Evolutionary conservation across 1,140 invertebrate genomes (phyloP).

Genomic region (Meloidogyne floridensis): DNA sequence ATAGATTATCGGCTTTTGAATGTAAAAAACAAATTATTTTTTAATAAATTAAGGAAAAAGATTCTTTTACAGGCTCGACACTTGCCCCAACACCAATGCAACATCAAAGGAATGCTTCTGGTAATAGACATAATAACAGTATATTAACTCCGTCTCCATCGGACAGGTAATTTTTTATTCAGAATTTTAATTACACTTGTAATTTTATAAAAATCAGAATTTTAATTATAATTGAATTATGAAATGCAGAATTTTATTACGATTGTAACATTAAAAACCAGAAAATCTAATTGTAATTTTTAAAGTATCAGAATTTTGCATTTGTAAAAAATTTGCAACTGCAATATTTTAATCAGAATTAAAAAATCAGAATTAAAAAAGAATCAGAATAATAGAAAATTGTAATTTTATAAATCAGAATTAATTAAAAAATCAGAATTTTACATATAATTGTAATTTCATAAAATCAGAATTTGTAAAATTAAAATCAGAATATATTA

Average conservation of each 20-base stretch:
- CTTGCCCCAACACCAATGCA: background rate
- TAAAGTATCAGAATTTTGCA: too few relatives aligned
- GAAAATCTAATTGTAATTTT: too few relatives aligned
- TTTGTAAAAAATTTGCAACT: too few relatives aligned
- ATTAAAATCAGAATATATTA: background rate
- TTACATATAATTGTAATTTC: background rate
- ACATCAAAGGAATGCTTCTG: background rate
- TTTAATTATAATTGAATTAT: conserved; percentile 6
- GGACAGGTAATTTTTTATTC: conserved; percentile 42
- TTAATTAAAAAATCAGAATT: too few relatives aligned
- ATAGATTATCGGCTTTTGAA: too few relatives aligned
- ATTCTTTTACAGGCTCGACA: too few relatives aligned
- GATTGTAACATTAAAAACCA: background rate
- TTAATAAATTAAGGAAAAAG: too few relatives aligned
- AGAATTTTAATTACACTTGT: conserved; percentile 1
- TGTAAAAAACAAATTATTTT: too few relatives aligned
- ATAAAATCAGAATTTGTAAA: conserved; percentile 4
- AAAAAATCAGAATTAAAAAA: too few relatives aligned
- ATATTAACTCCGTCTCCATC: conserved; percentile 49
- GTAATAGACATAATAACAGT: conserved; percentile 24
- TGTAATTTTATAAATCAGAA: background rate
- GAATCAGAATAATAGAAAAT: too few relatives aligned
- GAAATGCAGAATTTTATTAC: background rate
- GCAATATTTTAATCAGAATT: too few relatives aligned
- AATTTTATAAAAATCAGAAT: background rate